Evolutionary conservation across 2,888 invertebrate species (phyloP), one percentile per base, ranked within the genome.

Genomic region (Apamea epomidion): DNA sequence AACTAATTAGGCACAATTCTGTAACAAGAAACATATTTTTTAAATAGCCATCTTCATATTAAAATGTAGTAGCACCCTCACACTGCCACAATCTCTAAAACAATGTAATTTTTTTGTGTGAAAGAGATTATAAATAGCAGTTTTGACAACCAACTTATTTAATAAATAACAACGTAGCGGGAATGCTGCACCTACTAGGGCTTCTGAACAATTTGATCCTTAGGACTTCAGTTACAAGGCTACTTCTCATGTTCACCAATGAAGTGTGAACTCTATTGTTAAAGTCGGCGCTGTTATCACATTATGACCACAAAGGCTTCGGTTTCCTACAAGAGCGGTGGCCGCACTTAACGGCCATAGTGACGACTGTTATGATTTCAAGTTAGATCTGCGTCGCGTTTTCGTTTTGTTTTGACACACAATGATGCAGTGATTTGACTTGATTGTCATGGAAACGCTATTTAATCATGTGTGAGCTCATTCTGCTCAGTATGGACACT

Each of bases 1-100:
- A 72, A 84, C 32, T 67, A 71, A 72, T 76, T 83, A 83, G 83
- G 79, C 75, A 85, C 58, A 67, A 60, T 73, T 70, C 67, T 71
- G 48, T 25, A 82, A 85, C n/a, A 42, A 62, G 12, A 70, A 83
- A 62, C 1, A 82, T 48, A 32, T 45, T 67, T 65, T 82, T 42
- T 58, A 75, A 70, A 58, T 71, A 74, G 58, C 18, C 37, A 72
- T 74, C 12, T 51, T 78, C 14, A 5, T 42, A 58, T 37, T 16
- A 72, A 29, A 74, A 75, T 25, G 14, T 81, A 62, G 10, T 76
- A 76, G 54, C 76, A 76, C 83, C 77, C 54, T 64, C 42, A 54
- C 21, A 68, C 42, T n/a, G 74, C n/a, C 32, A 60, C 37, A 45
- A 37, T 82, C 25, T 58, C 2, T 69, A 37, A 45, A 82, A 29